Conservation (phyloP, 2,113 vertebrate genomes). For the Dunckerocampus dactyliophorus region DNA sequence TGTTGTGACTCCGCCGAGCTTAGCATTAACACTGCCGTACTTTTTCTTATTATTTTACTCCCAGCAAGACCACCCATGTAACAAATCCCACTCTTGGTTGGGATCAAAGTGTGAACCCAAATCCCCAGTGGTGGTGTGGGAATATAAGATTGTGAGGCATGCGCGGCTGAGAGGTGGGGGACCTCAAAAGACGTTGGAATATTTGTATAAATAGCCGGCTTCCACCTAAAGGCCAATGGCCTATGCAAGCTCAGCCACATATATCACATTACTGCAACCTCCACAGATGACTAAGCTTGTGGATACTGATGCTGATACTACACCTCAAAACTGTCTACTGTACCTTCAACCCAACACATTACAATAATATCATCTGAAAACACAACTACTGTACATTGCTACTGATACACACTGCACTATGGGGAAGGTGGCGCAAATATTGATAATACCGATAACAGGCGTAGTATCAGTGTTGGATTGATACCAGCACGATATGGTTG, state of each 20-base stretch:
- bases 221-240: background rate
- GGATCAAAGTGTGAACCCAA: slow-evolving; percentile 38
- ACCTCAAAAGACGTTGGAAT: slow-evolving; percentile 4
- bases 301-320: background rate
- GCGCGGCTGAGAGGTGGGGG: background rate
- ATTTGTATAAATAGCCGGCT: background rate
- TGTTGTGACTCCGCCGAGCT: slow-evolving; percentile 3
- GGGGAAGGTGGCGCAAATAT: too few relatives aligned
- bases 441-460: too few relatives aligned
- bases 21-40: slow-evolving; percentile 29
- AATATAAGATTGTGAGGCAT: slow-evolving; percentile 20
- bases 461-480: too few relatives aligned
- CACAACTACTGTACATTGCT: too few relatives aligned
- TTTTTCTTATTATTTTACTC: slow-evolving; percentile 19
- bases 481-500: too few relatives aligned
- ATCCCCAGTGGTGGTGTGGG: slow-evolving; percentile 29
- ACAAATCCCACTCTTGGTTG: slow-evolving; percentile 23
- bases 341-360: background rate
- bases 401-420: too few relatives aligned
- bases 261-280: background rate
- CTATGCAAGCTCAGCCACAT: background rate
- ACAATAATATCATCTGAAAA: background rate
- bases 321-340: background rate
- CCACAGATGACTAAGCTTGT: background rate
- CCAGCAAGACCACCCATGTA: slow-evolving; percentile 54